Evolutionary conservation across 2,888 invertebrate species (phyloP).

Genomic region (Rhamphomyia laevipes): DNA sequence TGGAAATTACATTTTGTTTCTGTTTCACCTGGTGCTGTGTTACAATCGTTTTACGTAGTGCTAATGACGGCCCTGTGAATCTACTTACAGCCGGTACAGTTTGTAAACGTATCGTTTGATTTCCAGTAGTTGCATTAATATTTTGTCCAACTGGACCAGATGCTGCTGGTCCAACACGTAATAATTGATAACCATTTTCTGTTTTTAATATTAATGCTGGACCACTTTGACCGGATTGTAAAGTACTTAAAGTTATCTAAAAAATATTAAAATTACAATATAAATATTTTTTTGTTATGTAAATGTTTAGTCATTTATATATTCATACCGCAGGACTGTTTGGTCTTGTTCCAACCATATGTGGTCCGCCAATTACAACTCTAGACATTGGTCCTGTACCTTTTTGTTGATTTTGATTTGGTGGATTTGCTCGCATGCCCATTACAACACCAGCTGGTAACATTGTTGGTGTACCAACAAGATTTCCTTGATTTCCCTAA

Average conservation of each 20-base stretch:
- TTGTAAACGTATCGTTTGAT: slow-evolving; percentile 72
- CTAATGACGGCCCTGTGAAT: slow-evolving; percentile 51
- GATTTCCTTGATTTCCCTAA: slow-evolving; percentile 44
- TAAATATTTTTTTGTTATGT: slow-evolving; percentile 3
- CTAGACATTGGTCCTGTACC: slow-evolving; percentile 67
- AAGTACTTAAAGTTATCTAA: slow-evolving; percentile 78
- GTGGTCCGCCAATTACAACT: slow-evolving; percentile 71
- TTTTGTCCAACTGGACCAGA: slow-evolving; percentile 42
- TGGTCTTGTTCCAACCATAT: slow-evolving; percentile 69
- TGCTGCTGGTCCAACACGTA: slow-evolving; percentile 77
- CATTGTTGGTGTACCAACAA: slow-evolving; percentile 50
- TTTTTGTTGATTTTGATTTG: slow-evolving; percentile 54
- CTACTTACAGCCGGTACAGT: slow-evolving; percentile 80
- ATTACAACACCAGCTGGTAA: slow-evolving; percentile 69
- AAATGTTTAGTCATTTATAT: neutral
- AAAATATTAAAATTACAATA: slow-evolving; percentile 7
- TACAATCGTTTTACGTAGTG: slow-evolving; percentile 47
- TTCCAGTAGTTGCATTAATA: slow-evolving; percentile 44
- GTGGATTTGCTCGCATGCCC: slow-evolving; percentile 67
- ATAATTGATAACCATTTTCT: slow-evolving; percentile 89
- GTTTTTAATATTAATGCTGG: slow-evolving; percentile 87
- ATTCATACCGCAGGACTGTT: slow-evolving; percentile 55
- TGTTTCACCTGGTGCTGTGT: slow-evolving; percentile 36
- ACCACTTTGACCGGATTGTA: slow-evolving; percentile 78
- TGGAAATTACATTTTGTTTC: slow-evolving; percentile 33